These are phyloP conservation scores for Caenorhabditis sp. DNA, from an alignment of 2,888 invertebrate genomes.

Conservation along the genomic window DNA sequence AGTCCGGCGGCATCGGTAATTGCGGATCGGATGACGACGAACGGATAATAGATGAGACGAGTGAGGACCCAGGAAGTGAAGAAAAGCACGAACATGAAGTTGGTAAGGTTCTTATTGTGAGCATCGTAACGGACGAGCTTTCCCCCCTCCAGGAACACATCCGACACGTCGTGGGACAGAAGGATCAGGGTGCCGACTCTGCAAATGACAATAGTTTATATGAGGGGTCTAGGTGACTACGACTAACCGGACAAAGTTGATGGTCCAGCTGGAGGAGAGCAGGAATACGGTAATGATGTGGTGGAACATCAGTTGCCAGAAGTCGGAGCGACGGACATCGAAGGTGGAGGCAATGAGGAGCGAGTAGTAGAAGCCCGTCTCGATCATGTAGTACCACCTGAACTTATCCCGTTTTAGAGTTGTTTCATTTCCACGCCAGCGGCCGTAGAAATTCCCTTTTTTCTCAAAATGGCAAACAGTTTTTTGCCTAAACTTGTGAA, in stretches of 20 bases:
- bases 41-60: conserved; percentile 73
- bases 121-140: conserved; percentile 74
- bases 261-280: conserved; percentile 80
- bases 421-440: no score
- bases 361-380: conserved; percentile 81
- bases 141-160: conserved; percentile 80
- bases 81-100: conserved; percentile 72
- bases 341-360: conserved; percentile 75
- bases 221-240: background rate
- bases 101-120: conserved; percentile 62
- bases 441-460: no score
- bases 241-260: conserved; percentile 65
- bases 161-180: conserved; percentile 80
- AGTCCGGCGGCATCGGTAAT: conserved; percentile 71
- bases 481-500: no score
- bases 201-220: no score
- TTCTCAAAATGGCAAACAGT: no score
- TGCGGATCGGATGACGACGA: conserved; percentile 72
- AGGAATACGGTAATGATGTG: conserved; percentile 81
- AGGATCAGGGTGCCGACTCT: conserved; percentile 80
- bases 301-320: conserved; percentile 80
- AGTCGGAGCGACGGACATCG: conserved; percentile 81
- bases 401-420: background rate
- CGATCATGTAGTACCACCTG: conserved; percentile 81
- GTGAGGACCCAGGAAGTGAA: conserved; percentile 73